A percentile compares a stretch with the other conserved stretches of the same genome.
Evolutionary conservation across 2,797 vertebrate species (phyloP).

Genomic region (Muscicapa comitata): DNA sequence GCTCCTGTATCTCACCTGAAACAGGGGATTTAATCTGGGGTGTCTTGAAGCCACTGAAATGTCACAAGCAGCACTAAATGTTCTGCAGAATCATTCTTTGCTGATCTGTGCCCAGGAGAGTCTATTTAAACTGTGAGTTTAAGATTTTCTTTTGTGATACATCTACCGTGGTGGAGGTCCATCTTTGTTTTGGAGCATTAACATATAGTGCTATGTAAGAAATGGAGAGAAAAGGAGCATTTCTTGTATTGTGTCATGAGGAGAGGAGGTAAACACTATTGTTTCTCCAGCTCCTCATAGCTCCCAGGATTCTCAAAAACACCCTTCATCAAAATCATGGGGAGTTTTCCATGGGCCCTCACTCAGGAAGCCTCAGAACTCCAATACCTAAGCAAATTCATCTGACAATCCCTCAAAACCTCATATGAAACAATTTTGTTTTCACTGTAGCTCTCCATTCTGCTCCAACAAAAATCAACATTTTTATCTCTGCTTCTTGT

Average conservation of each 20-base stretch:
- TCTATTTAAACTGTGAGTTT: neutral
- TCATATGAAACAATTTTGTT: neutral
- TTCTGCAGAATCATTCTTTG: neutral
- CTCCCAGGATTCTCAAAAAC: neutral
- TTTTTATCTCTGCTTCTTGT: neutral
- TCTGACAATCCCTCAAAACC: neutral
- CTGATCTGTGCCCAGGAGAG: accelerated
- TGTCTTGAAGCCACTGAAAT: neutral
- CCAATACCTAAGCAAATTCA: neutral
- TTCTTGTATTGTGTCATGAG: neutral
- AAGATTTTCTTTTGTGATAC: neutral
- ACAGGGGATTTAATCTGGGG: neutral
- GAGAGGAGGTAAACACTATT: neutral
- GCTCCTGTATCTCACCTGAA: neutral
- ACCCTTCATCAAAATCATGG: neutral
- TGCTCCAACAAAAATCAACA: neutral
- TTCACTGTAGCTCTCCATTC: neutral
- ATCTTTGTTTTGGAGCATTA: neutral
- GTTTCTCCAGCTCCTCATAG: neutral
- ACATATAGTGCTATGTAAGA: neutral
- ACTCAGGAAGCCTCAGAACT: neutral
- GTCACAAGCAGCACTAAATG: neutral
- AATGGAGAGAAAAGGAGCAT: neutral
- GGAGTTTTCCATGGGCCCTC: neutral
- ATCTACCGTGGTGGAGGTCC: neutral